phyloP scores from a whole-genome alignment of 1,140 invertebrate species.

The Chironomus tepperi region DNA sequence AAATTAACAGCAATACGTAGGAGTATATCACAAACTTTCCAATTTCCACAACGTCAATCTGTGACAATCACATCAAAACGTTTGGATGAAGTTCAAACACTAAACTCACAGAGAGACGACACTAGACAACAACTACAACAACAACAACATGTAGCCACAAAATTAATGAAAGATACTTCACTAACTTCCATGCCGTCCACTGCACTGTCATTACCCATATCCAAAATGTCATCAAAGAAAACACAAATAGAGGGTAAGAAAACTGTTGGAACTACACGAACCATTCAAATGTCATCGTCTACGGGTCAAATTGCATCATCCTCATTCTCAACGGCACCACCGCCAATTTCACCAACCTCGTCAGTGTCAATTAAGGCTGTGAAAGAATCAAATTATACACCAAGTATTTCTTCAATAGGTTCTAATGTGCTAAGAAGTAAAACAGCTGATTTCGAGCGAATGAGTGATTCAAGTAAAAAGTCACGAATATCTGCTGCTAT shows the following conservation, averaged over 20 bases:
- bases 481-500: background rate
- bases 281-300: background rate
- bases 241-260: background rate
- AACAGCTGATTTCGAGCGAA: slow-evolving; percentile 57
- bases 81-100: background rate
- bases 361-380: slow-evolving; percentile 10
- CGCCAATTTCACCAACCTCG: background rate
- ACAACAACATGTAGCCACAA: background rate
- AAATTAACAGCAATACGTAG: background rate
- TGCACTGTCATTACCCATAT: background rate
- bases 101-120: slow-evolving; percentile 2
- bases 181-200: background rate
- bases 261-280: background rate
- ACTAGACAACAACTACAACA: background rate
- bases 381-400: slow-evolving; percentile 41
- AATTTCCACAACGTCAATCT: slow-evolving; percentile 20
- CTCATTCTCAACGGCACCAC: no score
- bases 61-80: background rate
- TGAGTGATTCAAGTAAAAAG: slow-evolving; percentile 29
- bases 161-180: background rate
- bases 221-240: slow-evolving; percentile 2
- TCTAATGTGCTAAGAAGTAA: slow-evolving; percentile 56
- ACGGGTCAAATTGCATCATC: background rate
- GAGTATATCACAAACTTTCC: slow-evolving; percentile 3
- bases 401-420: slow-evolving; percentile 56